Conservation (phyloP, 2,113 vertebrate species). For the Abramis brama region DNA sequence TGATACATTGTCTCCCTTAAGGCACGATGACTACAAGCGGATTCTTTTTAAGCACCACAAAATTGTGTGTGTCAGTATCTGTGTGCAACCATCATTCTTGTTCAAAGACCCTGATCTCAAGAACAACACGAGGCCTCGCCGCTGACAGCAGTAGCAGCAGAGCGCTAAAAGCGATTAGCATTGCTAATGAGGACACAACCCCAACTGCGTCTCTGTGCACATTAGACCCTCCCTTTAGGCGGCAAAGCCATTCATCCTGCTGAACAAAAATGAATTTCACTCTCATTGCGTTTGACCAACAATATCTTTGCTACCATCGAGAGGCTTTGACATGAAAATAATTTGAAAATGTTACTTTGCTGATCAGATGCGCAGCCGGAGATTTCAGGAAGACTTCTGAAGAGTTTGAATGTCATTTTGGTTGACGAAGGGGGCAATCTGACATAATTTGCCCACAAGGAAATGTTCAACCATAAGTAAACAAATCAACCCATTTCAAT, state of each 20-base stretch:
- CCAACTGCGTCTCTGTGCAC: slow-evolving; percentile 14
- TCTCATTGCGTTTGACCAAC: neutral
- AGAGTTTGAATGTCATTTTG: neutral
- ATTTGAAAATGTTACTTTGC: slow-evolving; percentile 7
- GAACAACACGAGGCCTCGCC: slow-evolving; percentile 12
- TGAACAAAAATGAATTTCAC: neutral
- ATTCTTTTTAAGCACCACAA: slow-evolving; percentile 20
- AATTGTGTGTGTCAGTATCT: slow-evolving; percentile 17
- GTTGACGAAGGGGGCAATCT: neutral
- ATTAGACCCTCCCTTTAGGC: slow-evolving; percentile 33
- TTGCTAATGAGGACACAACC: slow-evolving; percentile 47
- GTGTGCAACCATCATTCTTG: slow-evolving; percentile 37
- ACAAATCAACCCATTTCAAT: neutral
- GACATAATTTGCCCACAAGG: slow-evolving; percentile 16
- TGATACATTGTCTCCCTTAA: slow-evolving; percentile 47
- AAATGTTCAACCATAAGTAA: slow-evolving; percentile 27
- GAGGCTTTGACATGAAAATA: slow-evolving; percentile 16
- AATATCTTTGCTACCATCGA: neutral
- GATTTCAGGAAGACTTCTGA: neutral
- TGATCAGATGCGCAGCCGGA: neutral
- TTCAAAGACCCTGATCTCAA: slow-evolving; percentile 42
- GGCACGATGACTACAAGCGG: slow-evolving; percentile 43
- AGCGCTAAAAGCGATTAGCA: slow-evolving; percentile 48
- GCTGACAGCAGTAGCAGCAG: slow-evolving; percentile 19
- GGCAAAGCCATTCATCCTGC: neutral